These are phyloP conservation scores for Cataglyphis altisquamis DNA, from an alignment of 2,888 invertebrate species.

Conservation along the genomic window DNA sequence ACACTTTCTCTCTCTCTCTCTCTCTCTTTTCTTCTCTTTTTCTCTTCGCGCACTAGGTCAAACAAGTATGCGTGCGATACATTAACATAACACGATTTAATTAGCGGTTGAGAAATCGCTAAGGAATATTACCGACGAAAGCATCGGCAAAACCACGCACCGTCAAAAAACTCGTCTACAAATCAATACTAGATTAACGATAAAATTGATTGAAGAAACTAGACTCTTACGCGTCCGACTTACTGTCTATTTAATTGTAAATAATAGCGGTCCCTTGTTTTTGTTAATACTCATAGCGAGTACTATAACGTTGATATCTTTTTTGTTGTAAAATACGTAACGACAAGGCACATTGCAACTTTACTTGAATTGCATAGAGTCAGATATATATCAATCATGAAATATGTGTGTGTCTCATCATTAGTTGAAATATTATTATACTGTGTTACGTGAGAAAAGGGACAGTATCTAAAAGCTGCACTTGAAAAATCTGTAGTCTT, in stretches of 20 bases:
- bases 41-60: constrained; percentile 1
- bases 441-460: background rate
- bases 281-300: background rate
- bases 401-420: too few species aligned
- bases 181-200: constrained; percentile 35
- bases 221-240: constrained; percentile 15
- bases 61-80: background rate
- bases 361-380: constrained; percentile 6
- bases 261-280: constrained; percentile 32
- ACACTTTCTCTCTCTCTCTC: constrained; percentile 28
- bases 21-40: background rate
- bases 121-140: constrained; percentile 35
- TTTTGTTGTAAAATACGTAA: background rate
- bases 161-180: constrained; percentile 45
- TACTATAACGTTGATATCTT: background rate
- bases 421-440: background rate
- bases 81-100: constrained; percentile 54
- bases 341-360: background rate
- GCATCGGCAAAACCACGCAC: constrained; percentile 37
- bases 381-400: background rate
- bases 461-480: background rate
- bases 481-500: background rate
- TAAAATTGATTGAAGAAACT: constrained; percentile 14
- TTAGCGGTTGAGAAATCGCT: constrained; percentile 53
- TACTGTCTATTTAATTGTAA: constrained; percentile 29